Evolutionary conservation across 2,888 invertebrate species (phyloP).

Genomic region (Netelia melanura): DNA sequence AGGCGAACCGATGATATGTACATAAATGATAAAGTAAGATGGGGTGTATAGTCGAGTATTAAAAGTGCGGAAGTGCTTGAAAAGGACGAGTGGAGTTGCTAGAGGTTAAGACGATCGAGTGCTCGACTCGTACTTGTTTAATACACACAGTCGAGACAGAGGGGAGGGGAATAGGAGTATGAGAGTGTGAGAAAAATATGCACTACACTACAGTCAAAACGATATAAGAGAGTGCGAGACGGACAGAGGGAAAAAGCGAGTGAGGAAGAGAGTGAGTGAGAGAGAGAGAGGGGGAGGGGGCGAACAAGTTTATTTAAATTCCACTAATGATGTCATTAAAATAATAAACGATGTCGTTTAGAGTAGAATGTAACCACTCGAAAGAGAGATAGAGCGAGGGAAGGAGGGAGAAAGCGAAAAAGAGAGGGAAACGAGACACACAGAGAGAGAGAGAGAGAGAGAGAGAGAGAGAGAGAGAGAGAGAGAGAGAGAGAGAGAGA

Average conservation of each 20-base stretch:
- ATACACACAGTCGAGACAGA: constrained; percentile 15
- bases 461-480: no score
- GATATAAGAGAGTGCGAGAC: constrained; percentile 33
- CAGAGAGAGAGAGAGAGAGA: no score
- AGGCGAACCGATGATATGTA: not conserved
- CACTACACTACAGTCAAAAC: constrained; percentile 3
- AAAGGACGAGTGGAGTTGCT: constrained; percentile 47
- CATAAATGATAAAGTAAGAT: not conserved
- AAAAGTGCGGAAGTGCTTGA: constrained; percentile 42
- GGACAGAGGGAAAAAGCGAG: no score
- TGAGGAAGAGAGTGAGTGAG: not conserved
- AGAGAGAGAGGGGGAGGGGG: constrained; percentile 21
- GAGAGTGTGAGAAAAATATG: constrained; percentile 42
- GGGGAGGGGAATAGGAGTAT: not conserved
- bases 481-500: constrained; percentile 18
- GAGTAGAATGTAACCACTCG: constrained; percentile 71
- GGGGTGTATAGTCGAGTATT: constrained; percentile 37
- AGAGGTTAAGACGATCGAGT: constrained; percentile 56
- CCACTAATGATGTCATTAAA: constrained; percentile 81
- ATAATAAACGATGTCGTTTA: constrained; percentile 80
- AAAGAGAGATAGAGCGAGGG: constrained; percentile 10
- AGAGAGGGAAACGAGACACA: not conserved
- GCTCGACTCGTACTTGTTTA: constrained; percentile 31
- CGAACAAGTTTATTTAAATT: constrained; percentile 79
- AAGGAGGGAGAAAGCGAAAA: constrained; percentile 10